Evolutionary conservation across 2,888 invertebrate species (phyloP).

Genomic region (Anthophora plumipes): DNA sequence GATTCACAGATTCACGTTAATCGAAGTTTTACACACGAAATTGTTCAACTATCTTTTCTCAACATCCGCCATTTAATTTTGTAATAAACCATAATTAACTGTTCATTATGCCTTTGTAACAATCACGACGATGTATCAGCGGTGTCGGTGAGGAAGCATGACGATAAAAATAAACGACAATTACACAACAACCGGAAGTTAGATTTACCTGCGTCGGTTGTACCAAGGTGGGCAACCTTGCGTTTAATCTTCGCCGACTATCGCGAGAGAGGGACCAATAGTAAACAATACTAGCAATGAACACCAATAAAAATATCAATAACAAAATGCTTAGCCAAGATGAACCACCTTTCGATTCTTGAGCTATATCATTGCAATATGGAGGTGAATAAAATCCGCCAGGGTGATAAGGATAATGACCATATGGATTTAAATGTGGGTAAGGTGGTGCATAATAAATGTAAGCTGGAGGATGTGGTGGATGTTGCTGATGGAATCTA

Average conservation of each 20-base stretch:
- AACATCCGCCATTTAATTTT: neutral
- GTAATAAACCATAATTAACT: neutral
- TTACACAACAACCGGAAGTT: slow-evolving; percentile 5
- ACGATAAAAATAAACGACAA: slow-evolving; percentile 11
- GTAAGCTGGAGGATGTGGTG: slow-evolving; percentile 44
- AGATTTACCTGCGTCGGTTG: slow-evolving; percentile 60
- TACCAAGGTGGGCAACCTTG: slow-evolving; percentile 37
- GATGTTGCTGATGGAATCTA: slow-evolving; percentile 37
- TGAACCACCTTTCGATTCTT: slow-evolving; percentile 24
- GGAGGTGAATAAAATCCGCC: slow-evolving; percentile 43
- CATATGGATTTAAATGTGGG: slow-evolving; percentile 51
- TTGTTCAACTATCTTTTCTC: neutral
- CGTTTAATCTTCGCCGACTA: slow-evolving; percentile 45
- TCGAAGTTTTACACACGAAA: neutral
- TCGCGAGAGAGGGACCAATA: slow-evolving; percentile 55
- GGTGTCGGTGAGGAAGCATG: neutral
- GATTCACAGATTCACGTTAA: neutral
- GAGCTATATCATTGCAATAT: slow-evolving; percentile 30
- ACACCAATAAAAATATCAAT: slow-evolving; percentile 46
- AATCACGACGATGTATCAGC: neutral
- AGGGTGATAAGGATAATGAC: slow-evolving; percentile 55
- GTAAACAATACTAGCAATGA: slow-evolving; percentile 21
- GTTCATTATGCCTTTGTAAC: neutral
- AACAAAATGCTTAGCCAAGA: slow-evolving; percentile 52
- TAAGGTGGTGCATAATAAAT: slow-evolving; percentile 58